These are phyloP conservation scores for Archilochus colubris DNA, from an alignment of 2,113 vertebrate species.

Conservation along the genomic window DNA sequence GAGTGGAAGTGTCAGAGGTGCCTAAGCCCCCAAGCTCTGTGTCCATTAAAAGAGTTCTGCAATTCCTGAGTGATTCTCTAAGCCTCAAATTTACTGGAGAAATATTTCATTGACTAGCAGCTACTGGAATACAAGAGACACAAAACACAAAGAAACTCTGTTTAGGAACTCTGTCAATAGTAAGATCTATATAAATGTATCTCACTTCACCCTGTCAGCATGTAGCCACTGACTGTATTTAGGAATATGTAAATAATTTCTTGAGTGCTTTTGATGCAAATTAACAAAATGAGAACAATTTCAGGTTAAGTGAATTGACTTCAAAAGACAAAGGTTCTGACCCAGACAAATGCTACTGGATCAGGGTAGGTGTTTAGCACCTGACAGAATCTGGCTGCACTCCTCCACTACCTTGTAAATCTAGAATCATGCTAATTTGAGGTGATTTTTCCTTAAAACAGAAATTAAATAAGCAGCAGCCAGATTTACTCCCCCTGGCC, in stretches of 20 bases:
- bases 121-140: slow-evolving; percentile 24
- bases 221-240: background rate
- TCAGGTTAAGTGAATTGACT: background rate
- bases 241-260: slow-evolving; percentile 22
- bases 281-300: background rate
- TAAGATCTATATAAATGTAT: slow-evolving; percentile 36
- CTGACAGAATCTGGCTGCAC: background rate
- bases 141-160: slow-evolving; percentile 14
- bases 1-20: background rate
- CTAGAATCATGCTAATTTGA: background rate
- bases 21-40: slow-evolving; percentile 24
- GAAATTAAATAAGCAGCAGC: background rate
- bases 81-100: slow-evolving; percentile 29
- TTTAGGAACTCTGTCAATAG: slow-evolving; percentile 22
- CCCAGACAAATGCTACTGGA: background rate
- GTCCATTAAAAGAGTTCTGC: background rate
- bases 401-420: background rate
- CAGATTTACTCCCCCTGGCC: background rate
- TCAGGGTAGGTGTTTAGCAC: background rate
- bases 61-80: slow-evolving; percentile 5
- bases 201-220: slow-evolving; percentile 14
- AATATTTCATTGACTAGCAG: slow-evolving; percentile 32
- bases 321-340: background rate
- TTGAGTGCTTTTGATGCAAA: background rate
- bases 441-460: background rate